phyloP scores from a whole-genome alignment of 1,140 invertebrate genomes.

The Mesaphorura yosii region DNA sequence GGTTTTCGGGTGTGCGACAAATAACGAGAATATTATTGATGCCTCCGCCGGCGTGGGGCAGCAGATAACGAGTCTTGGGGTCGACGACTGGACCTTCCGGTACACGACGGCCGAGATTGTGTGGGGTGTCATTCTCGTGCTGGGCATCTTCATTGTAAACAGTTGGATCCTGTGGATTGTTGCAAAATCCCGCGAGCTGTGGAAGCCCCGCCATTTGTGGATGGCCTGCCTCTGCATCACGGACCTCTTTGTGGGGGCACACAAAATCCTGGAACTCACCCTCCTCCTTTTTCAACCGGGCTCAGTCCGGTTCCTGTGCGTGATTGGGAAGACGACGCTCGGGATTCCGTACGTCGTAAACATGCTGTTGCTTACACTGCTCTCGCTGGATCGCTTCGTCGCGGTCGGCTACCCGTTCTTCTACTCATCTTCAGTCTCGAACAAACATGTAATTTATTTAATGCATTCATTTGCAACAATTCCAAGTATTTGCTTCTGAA shows the following conservation, averaged over 20 bases:
- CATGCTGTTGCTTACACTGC: constrained; percentile 28
- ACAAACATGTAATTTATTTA: constrained; percentile 27
- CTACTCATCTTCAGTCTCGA: constrained; percentile 24
- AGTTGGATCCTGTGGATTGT: constrained; percentile 21
- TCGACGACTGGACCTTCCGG: constrained; percentile 12
- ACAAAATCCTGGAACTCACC: constrained; percentile 28
- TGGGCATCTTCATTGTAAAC: constrained; percentile 28
- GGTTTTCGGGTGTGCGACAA: no score
- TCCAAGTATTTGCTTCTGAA: not conserved
- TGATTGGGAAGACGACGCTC: constrained; percentile 22
- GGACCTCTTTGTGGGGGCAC: constrained; percentile 29
- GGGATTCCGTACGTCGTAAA: constrained; percentile 31
- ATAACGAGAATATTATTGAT: no score
- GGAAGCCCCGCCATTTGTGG: constrained; percentile 32
- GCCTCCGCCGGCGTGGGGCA: no score
- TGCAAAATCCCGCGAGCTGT: constrained; percentile 19
- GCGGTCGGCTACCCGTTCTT: constrained; percentile 30
- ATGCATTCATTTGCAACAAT: not conserved
- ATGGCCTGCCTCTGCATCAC: constrained; percentile 31
- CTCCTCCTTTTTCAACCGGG: constrained; percentile 19
- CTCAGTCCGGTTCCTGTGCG: constrained; percentile 18
- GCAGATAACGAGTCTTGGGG: not conserved
- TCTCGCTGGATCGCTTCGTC: constrained; percentile 30
- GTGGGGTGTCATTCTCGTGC: constrained; percentile 25
- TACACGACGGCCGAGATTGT: constrained; percentile 17